Evolutionary conservation across 2,888 invertebrate genomes (phyloP), one percentile per base, ranked within the genome.

Genomic region (Omphaloscelis lunosa): DNA sequence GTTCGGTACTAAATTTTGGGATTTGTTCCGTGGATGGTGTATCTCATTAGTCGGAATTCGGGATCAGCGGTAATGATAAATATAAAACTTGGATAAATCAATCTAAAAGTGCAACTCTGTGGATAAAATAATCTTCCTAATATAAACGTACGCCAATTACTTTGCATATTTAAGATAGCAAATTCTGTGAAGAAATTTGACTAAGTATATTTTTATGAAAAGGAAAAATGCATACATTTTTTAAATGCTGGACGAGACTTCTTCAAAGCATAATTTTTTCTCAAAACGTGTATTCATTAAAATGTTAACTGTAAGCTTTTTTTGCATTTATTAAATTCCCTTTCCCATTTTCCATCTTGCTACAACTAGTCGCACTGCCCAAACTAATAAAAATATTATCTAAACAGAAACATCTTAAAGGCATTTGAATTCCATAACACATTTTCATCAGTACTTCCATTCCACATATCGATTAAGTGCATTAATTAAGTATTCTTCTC

Each of bases 181-280:
- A 7, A 34, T 23, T 17, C 4, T 39, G 0, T n/a, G 11, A 29
- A 9, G 20, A 15, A 6, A 77, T 29, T 77, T 41, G 41, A 8
- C 2, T 9, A 15, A 27, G 2, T 17, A 53, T n/a, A 58, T 48
- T 59, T 59, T 29, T 3, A 23, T 41, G 41, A 39, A 6, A 27
- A 23, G 2, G 1, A 51, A n/a, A 41, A 65, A 6, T 9, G 15
- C 20, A 27, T 79, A 34, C 3, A 41, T 20, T 12, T 27, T 72
- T 15, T 53, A 39, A 5, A 72, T 29, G 15, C 39, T 41, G 15
- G 39, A 51, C 11, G 23, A 34, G 80, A 53, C 17, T 17, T 53
- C 6, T 45, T 80, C 15, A 48, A 15, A 80, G 27, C 23, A 53
- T 27, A 27, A 20, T 72, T 80, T 80, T 61, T 27, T 34, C 20